A percentile compares a stretch with the other conserved stretches of the same genome.
Evolutionary conservation across 23 tunicate species (phyloP).

Genomic region (Ascidia mentula): DNA sequence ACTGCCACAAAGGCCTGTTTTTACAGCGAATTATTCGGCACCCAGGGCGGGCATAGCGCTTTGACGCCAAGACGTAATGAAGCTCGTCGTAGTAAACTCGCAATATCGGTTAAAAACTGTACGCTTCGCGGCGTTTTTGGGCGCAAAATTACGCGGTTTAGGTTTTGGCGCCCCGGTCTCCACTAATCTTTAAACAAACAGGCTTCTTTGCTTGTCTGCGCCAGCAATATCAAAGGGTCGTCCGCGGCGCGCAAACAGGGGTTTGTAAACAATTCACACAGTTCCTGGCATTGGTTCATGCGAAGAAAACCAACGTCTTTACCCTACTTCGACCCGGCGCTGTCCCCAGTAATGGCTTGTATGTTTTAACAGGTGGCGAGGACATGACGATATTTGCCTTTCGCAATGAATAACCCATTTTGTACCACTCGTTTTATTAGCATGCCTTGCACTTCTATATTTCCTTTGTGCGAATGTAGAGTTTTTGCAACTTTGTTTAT

Average conservation of each 20-base stretch:
- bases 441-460: too few relatives aligned
- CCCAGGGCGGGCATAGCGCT: neutral
- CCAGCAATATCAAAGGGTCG: slow-evolving; percentile 5
- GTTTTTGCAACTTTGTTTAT: too few relatives aligned
- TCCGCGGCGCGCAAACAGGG: neutral
- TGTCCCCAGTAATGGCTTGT: too few relatives aligned
- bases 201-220: neutral
- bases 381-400: too few relatives aligned
- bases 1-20: neutral
- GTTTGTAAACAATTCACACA: neutral
- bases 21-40: slow-evolving; percentile 4
- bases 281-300: too few relatives aligned
- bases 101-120: neutral
- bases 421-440: too few relatives aligned
- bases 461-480: too few relatives aligned
- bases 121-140: neutral
- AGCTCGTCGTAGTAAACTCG: neutral
- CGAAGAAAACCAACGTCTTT: too few relatives aligned
- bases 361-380: too few relatives aligned
- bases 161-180: neutral
- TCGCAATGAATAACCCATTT: too few relatives aligned
- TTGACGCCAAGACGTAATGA: slow-evolving; percentile 3
- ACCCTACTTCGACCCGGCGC: too few relatives aligned
- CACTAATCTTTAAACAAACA: slow-evolving; percentile 1
- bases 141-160: neutral